Evolutionary conservation across 2,113 vertebrate genomes (phyloP).

Genomic region (Hipposideros armiger): DNA sequence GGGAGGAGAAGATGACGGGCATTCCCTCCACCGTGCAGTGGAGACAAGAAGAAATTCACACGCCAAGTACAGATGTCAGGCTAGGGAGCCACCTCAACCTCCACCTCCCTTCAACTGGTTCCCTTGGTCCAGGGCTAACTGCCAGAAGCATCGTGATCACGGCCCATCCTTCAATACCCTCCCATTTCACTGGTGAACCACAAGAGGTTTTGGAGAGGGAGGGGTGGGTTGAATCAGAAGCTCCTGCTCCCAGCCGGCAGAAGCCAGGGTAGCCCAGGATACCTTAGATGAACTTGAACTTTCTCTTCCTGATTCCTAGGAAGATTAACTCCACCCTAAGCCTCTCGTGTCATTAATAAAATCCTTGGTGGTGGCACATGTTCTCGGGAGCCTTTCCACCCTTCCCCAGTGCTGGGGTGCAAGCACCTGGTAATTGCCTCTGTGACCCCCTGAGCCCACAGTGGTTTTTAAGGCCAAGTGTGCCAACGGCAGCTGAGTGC

Average conservation of each 20-base stretch:
- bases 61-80: not conserved
- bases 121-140: not conserved
- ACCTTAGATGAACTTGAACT: not conserved
- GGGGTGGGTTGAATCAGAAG: not conserved
- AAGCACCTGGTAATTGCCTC: not conserved
- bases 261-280: not conserved
- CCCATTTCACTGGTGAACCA: not conserved
- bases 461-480: not conserved
- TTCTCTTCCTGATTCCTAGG: slow-evolving; percentile 15
- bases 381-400: not conserved
- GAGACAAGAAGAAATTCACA: not conserved
- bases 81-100: not conserved
- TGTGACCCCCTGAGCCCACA: too few relatives aligned
- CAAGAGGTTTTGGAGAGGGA: not conserved
- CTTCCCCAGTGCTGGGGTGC: not conserved
- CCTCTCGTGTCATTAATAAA: not conserved
- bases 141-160: not conserved
- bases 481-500: not conserved
- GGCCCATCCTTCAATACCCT: not conserved
- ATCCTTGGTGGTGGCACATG: not conserved
- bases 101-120: not conserved
- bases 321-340: not conserved
- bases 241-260: not conserved
- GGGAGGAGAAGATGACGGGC: not conserved
- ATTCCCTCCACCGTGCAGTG: not conserved